These are phyloP conservation scores for Burhinus bistriatus DNA, from an alignment of 2,113 vertebrate genomes.

Conservation along the genomic window DNA sequence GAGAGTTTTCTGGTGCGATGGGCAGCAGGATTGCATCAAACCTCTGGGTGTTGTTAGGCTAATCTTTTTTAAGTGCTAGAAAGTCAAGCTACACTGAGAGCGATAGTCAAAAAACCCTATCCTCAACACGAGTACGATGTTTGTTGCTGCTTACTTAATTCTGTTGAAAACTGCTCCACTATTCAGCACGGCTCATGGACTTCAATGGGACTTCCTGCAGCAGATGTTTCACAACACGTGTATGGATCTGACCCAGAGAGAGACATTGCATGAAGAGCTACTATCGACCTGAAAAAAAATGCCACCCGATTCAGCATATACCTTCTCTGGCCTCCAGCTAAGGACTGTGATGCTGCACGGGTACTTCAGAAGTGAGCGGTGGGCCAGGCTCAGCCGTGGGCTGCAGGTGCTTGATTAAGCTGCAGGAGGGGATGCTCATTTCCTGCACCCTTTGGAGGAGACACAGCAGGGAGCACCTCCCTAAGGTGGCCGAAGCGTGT, in stretches of 20 bases:
- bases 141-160: background rate
- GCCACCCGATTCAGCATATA: fast-evolving
- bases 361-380: background rate
- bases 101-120: background rate
- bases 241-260: background rate
- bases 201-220: too few species aligned
- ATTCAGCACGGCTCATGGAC: background rate
- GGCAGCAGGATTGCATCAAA: background rate
- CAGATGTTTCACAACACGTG: background rate
- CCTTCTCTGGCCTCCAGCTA: background rate
- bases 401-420: too few species aligned
- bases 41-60: background rate
- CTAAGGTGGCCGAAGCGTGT: fast-evolving
- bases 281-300: background rate
- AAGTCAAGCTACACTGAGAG: background rate
- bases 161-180: background rate
- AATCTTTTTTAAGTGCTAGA: background rate
- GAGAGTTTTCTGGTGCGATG: background rate
- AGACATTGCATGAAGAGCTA: background rate
- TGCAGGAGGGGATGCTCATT: background rate
- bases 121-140: background rate
- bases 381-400: background rate
- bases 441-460: background rate
- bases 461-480: fast-evolving
- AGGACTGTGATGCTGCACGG: background rate